A percentile compares a stretch with the other conserved stretches of the same genome.
phyloP scores from a whole-genome alignment of 1,140 invertebrate genomes.

The Pentalonia nigronervosa region DNA sequence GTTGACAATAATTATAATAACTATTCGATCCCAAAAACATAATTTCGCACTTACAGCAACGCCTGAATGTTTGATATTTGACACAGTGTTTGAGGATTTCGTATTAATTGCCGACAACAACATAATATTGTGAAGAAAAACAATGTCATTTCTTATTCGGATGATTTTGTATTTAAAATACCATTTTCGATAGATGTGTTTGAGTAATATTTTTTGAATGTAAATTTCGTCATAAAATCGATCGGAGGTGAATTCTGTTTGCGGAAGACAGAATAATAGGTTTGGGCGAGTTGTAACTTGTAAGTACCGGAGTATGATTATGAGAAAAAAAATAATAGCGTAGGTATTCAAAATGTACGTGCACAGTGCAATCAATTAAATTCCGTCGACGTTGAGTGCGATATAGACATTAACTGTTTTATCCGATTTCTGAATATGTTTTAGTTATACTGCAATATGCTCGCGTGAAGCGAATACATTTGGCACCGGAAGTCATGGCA shows the following conservation, averaged over 20 bases:
- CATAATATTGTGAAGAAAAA: neutral
- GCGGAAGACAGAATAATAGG: neutral
- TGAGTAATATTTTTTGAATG: neutral
- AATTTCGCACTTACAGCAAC: neutral
- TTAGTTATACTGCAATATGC: neutral
- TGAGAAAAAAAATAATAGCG: neutral
- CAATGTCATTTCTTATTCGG: neutral
- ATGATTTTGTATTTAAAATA: neutral
- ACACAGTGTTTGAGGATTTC: neutral
- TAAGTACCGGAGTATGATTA: neutral
- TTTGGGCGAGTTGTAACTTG: neutral
- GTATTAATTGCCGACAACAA: neutral
- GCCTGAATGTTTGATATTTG: neutral
- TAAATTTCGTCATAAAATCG: neutral
- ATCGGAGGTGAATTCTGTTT: neutral
- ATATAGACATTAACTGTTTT: neutral
- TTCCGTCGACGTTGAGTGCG: too few relatives aligned
- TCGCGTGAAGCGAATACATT: neutral
- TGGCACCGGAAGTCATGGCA: neutral
- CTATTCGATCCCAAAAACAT: neutral
- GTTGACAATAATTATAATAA: slow-evolving; percentile 4
- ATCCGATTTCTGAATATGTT: neutral
- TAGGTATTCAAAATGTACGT: neutral
- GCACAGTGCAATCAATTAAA: neutral
- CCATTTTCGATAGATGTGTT: too few relatives aligned